Evolutionary conservation across 2,888 invertebrate genomes (phyloP).

Genomic region (Pristionchus fissidentatus): DNA sequence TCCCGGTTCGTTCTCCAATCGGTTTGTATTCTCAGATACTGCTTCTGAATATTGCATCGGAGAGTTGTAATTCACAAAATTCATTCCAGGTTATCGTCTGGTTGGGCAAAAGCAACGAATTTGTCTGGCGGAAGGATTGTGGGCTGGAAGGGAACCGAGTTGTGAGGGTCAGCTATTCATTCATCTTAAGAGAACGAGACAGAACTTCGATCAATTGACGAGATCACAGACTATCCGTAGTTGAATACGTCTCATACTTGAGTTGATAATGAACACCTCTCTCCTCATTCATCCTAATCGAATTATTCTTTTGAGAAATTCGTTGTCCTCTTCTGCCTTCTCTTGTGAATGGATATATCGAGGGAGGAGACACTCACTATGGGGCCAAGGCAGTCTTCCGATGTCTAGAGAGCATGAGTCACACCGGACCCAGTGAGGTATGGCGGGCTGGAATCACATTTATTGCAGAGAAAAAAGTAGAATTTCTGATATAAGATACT

Average conservation of each 20-base stretch:
- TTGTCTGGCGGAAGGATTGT: constrained; percentile 93
- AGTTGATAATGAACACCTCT: background rate
- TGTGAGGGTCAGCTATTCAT: constrained; percentile 85
- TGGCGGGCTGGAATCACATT: background rate
- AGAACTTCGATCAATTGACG: no score
- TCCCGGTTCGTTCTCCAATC: constrained; percentile 75
- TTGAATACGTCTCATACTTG: no score
- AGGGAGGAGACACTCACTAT: constrained; percentile 85
- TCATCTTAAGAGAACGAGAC: no score
- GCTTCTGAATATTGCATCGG: background rate
- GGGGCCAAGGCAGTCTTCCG: constrained; percentile 82
- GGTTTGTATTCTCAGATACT: background rate
- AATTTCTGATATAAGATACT: no score
- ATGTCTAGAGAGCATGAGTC: constrained; percentile 84
- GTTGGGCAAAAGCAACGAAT: constrained; percentile 90
- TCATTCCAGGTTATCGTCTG: constrained; percentile 84
- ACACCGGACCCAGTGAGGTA: constrained; percentile 76
- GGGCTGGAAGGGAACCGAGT: constrained; percentile 91
- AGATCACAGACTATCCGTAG: no score
- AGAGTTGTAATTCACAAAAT: no score
- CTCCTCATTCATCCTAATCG: background rate
- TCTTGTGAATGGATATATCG: constrained; percentile 93
- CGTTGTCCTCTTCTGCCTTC: constrained; percentile 95
- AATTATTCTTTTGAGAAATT: constrained; percentile 84
- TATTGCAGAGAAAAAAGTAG: no score